Base-by-base conservation (phyloP, 1,140 invertebrate genomes). In the Heliothis subflexa region DNA sequence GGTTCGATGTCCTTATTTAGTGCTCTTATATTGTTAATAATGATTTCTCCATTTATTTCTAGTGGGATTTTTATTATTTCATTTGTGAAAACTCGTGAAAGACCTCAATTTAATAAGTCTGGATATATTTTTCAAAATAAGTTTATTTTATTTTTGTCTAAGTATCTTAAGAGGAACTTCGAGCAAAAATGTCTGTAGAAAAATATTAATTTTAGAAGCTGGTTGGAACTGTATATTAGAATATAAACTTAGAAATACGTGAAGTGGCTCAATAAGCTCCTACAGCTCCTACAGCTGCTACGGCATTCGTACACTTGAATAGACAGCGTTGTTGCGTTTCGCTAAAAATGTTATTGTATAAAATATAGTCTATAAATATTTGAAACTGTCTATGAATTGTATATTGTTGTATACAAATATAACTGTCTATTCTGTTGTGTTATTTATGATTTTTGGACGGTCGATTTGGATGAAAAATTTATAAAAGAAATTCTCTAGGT, bases 361-460 rank as follows among this genome's bases (percentile, higher is more conserved):
- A n/a, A n/a, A n/a, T n/a, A n/a, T 11, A 62, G 61, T 62, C 61
- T 62, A 33, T 64, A 47, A 47, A 45, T 64, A 64, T 64, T 64
- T 64, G 33, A 21, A 64, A 47, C 9, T 47, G n/a, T 40, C 40
- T 47, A 16, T 47, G 40, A 62, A 62, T 45, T n/a, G 33, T 11
- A 62, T 62, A 62, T 16, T 16, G 33, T 11, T 28, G 61, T 28
- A n/a, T 13, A 33, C 14, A n/a, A 40, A 40, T 16, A 14, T 61
- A 14, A 13, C 13, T 33, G 12, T 61, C 0, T 54, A 7, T 54
- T 54, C 52, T 54, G 16, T 14, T 18, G 14, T 54, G 49, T 33
- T 28, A 28, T 28, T 33, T 33, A 33, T 33, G 33, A n/a, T n/a
- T 55, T n/a, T n/a, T n/a, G n/a, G n/a, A n/a, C n/a, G n/a, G n/a